Evolutionary conservation across 2,888 invertebrate genomes (phyloP).

Genomic region (Drosophila subsilvestris): DNA sequence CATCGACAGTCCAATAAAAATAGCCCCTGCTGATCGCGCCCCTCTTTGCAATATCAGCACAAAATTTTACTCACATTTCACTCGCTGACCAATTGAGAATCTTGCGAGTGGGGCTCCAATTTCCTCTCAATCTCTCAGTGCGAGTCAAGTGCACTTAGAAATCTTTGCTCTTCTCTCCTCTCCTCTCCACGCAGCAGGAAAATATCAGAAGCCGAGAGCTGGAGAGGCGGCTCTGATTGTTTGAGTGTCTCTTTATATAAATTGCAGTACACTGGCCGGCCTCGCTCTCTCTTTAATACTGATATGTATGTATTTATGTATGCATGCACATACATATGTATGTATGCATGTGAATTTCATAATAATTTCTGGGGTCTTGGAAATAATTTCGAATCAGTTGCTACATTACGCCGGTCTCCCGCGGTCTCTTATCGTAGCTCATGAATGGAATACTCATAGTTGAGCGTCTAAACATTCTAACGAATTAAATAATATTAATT

Average conservation of each 20-base stretch:
- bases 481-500: not conserved
- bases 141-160: not conserved
- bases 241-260: too few species aligned
- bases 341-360: too few species aligned
- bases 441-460: not conserved
- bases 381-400: not conserved
- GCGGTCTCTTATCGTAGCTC: not conserved
- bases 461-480: not conserved
- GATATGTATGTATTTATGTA: too few species aligned
- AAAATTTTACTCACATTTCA: not conserved
- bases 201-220: not conserved
- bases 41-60: not conserved
- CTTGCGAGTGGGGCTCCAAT: not conserved
- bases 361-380: not conserved
- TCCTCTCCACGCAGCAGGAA: not conserved
- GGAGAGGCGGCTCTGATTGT: not conserved
- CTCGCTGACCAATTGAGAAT: not conserved
- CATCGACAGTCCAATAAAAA: too few species aligned
- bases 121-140: not conserved
- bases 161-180: not conserved
- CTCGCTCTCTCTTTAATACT: too few species aligned
- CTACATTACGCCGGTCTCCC: not conserved
- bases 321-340: too few species aligned
- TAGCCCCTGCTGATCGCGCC: not conserved
- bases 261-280: not conserved